Evolutionary conservation across 2,888 invertebrate species (phyloP), one percentile per base, ranked within the genome.

Genomic region (Proisotoma minuta): DNA sequence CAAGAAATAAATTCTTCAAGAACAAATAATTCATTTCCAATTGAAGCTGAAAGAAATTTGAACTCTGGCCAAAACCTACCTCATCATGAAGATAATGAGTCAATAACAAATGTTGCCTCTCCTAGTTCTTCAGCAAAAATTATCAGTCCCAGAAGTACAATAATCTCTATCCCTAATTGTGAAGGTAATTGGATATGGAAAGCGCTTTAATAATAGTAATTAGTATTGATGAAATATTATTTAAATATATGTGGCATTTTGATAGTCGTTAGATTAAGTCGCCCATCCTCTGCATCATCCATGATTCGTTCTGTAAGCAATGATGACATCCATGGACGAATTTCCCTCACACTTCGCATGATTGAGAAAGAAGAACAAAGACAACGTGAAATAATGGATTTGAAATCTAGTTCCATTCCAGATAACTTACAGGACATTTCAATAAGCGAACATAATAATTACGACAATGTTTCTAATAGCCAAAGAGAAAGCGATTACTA

Each of bases 1-100:
- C 51, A 57, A 15, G 65, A 65, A n/a, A 62, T 65, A 22, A 59
- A 59, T 18, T 53, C 59, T 12, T 34, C 56, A 8, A 49, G 59
- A 22, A 27, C 49, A 12, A 49, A 50, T 52, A 61, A 65, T 12
- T 52, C n/a, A n/a, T n/a, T n/a, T n/a, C n/a, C n/a, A 12, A 43
- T 8, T 22, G 3, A 22, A 20, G n/a, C 39, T 40, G 4, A 22
- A 18, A 8, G 12, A 3, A 39, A 20, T 3, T 20, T 39, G 43
- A 40, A 51, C 28, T 28, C 5, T 34, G 28, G 40, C 51, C 28
- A 47, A 24, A n/a, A 47, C 22, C n/a, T n/a, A 18, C 5, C 47
- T 22, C n/a, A n/a, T n/a, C n/a, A n/a, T n/a, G n/a, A n/a, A n/a
- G n/a, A n/a, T n/a, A n/a, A n/a, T n/a, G n/a, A n/a, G n/a, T n/a